These are phyloP conservation scores for Halichoeres trimaculatus DNA, from an alignment of 2,113 vertebrate species.

Conservation along the genomic window DNA sequence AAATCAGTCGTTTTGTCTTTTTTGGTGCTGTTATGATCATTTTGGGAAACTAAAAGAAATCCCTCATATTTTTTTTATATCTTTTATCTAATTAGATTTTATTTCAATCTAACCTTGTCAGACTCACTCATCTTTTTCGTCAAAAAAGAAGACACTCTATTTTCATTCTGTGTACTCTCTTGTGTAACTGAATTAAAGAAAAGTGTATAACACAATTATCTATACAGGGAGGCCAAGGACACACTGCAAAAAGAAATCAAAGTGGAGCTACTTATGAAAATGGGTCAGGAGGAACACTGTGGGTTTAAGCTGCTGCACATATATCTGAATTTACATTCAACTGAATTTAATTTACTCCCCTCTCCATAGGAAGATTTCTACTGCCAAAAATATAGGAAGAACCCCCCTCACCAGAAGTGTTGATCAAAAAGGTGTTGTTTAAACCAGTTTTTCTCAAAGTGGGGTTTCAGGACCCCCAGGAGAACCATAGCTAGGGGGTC, in stretches of 20 bases:
- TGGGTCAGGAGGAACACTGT: background rate
- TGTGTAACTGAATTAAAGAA: background rate
- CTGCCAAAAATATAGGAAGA: background rate
- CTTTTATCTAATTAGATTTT: background rate
- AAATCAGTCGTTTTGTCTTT: conserved; percentile 19
- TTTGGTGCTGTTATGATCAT: conserved; percentile 16
- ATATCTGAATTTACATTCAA: background rate
- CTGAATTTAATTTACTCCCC: too few species aligned
- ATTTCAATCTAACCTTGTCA: background rate
- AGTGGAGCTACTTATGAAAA: background rate
- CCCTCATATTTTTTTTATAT: background rate
- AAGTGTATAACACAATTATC: background rate
- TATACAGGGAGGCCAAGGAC: background rate
- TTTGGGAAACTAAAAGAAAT: conserved; percentile 16
- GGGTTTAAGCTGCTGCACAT: background rate
- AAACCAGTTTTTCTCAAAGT: too few species aligned
- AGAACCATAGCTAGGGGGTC: too few species aligned
- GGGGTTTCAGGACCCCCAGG: too few species aligned
- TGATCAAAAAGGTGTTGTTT: background rate
- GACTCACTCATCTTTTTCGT: background rate
- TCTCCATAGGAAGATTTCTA: background rate
- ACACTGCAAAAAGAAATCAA: background rate
- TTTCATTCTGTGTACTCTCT: background rate
- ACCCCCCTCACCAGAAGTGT: background rate
- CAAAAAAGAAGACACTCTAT: background rate